These are phyloP conservation scores for Cyprinodon variegatus DNA, from an alignment of 2,113 vertebrate species.

Conservation along the genomic window DNA sequence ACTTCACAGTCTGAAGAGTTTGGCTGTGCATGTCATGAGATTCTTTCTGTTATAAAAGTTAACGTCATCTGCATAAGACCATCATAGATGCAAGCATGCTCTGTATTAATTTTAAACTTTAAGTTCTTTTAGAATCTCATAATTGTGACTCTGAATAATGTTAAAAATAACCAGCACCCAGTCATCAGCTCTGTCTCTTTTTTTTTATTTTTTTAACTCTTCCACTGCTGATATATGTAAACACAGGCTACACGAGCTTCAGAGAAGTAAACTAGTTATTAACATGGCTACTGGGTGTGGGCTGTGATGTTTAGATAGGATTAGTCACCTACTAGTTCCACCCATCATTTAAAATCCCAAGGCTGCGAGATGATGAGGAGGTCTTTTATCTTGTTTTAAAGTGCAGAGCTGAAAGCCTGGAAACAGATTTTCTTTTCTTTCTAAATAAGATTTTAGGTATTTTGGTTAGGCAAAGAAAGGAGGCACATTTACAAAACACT, in stretches of 20 bases:
- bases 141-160: background rate
- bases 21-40: background rate
- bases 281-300: slow-evolving; percentile 56
- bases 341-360: slow-evolving; percentile 60
- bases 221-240: slow-evolving; percentile 13
- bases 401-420: slow-evolving; percentile 2
- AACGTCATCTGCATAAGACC: slow-evolving; percentile 7
- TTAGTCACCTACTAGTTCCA: slow-evolving; percentile 70
- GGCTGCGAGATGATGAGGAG: slow-evolving; percentile 29
- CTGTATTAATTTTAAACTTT: background rate
- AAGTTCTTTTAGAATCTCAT: background rate
- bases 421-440: background rate
- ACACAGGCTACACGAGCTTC: slow-evolving; percentile 14
- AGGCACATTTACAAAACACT: background rate
- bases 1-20: slow-evolving; percentile 31
- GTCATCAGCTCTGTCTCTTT: background rate
- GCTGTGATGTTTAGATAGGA: slow-evolving; percentile 69
- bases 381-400: slow-evolving; percentile 20
- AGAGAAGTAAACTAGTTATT: slow-evolving; percentile 39
- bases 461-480: background rate
- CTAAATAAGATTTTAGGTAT: slow-evolving; percentile 20
- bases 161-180: background rate
- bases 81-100: background rate
- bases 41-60: slow-evolving; percentile 33
- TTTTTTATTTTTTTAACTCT: background rate